Percentiles rank a stretch among this genome's conserved stretches.
Evolutionary conservation across 2,113 vertebrate genomes (phyloP).

Genomic region (Bucco capensis): DNA sequence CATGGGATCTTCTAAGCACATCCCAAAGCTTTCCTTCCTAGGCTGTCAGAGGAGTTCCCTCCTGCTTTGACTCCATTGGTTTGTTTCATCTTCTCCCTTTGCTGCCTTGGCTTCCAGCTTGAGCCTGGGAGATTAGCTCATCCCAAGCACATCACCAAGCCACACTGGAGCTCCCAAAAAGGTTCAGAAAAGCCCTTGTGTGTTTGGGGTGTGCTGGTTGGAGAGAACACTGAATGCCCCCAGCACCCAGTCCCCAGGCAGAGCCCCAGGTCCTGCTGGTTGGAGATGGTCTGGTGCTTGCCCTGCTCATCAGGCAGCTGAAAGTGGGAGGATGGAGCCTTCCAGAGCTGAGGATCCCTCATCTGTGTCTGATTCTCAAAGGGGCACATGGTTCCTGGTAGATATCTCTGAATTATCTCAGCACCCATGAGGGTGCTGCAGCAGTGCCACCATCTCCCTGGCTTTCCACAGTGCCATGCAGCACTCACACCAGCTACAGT

Average conservation of each 20-base stretch:
- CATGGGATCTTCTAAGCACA: neutral
- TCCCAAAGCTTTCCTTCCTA: neutral
- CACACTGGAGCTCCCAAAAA: neutral
- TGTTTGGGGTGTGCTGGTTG: neutral
- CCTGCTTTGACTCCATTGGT: neutral
- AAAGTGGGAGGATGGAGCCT: neutral
- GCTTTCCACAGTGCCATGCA: neutral
- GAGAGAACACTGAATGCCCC: neutral
- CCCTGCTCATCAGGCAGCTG: neutral
- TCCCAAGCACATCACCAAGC: neutral
- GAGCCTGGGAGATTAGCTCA: accelerated
- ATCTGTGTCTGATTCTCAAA: neutral
- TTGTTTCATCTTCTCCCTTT: neutral
- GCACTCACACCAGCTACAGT: neutral
- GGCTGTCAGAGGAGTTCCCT: neutral
- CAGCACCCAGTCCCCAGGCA: accelerated
- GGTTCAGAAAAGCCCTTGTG: neutral
- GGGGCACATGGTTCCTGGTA: too few species aligned
- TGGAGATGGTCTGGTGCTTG: neutral
- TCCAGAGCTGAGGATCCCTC: neutral
- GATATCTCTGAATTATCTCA: too few species aligned
- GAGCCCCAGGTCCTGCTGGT: neutral
- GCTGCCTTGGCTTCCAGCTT: neutral
- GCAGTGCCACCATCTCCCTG: too few species aligned
- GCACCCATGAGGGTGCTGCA: too few species aligned